Percentiles rank a stretch among this genome's conserved stretches.
Conservation (phyloP, 1,140 invertebrate species). For the Coenobita brevimanus region DNA sequence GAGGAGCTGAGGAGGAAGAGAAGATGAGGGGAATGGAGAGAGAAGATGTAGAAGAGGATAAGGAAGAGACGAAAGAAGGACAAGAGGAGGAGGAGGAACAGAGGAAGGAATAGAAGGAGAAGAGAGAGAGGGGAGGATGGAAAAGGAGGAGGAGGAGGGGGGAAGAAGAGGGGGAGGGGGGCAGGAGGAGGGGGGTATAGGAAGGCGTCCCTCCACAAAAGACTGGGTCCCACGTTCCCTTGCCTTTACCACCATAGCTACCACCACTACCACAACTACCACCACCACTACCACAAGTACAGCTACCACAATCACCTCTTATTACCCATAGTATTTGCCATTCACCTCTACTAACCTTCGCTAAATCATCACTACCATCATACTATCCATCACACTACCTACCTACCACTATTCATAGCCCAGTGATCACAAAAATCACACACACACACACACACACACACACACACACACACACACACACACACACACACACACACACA, state of each 20-base stretch:
- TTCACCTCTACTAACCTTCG: no score
- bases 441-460: no score
- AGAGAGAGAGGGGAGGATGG: background rate
- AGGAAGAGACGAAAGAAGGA: background rate
- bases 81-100: background rate
- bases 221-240: conserved; percentile 11
- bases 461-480: no score
- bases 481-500: no score
- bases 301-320: no score
- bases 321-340: no score
- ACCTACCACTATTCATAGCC: no score
- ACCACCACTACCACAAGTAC: background rate
- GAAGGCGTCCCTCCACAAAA: conserved; percentile 18
- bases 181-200: background rate
- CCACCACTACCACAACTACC: background rate
- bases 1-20: background rate
- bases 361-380: no score
- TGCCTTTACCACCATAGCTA: no score
- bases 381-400: no score
- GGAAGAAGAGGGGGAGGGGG: background rate
- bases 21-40: background rate
- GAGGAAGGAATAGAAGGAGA: background rate
- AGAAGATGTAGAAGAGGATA: background rate
- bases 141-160: background rate
- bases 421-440: no score